Base-by-base conservation (phyloP, 1,140 invertebrate species). In the Neodiprion fabricii region DNA sequence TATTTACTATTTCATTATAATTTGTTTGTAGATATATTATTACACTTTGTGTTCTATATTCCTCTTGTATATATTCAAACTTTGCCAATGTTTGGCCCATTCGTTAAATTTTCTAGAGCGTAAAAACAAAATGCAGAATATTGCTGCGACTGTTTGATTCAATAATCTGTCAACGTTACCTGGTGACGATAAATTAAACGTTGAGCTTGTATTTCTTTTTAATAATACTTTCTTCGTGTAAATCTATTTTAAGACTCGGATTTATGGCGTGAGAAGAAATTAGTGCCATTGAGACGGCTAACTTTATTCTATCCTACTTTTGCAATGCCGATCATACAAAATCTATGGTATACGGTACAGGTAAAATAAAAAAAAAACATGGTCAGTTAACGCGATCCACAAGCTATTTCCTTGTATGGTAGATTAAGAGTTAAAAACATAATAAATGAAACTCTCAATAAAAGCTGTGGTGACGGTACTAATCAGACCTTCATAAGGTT, bases 391-490 rank as follows among this genome's bases (percentile, higher is more conserved):
- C 53, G 53, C n/a, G 53, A 61, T 61, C 53, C 11, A 61, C 11
- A 17, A 12, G 11, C n/a, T 5, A 17, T 61, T 61, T 61, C 53
- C 11, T 61, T 12, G 53, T 61, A 61, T 61, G 53, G 53, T 61
- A 61, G 53, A 61, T 14, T 61, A 61, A 61, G n/a, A 61, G 53
- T 61, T 17, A 9, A 61, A 53, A 17, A 17, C 67, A 70, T 74
- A 28, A 49, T 78, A 67, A 76, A 76, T 70, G 28, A 74, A 71
- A 76, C 67, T 72, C 67, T 78, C 72, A 61, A 81, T 82, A 78
- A 76, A 80, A 78, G 73, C 78, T 81, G 74, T 82, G 87, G 87
- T 88, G 86, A 85, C 82, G 86, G 87, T 86, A 84, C 84, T 87
- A 84, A 87, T 81, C 81, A 77, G 84, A 83, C 80, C 77, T 76